A percentile compares a stretch with the other conserved stretches of the same genome.
These are phyloP conservation scores for Cancer borealis DNA, from an alignment of 2,888 invertebrate genomes.

Conservation along the genomic window DNA sequence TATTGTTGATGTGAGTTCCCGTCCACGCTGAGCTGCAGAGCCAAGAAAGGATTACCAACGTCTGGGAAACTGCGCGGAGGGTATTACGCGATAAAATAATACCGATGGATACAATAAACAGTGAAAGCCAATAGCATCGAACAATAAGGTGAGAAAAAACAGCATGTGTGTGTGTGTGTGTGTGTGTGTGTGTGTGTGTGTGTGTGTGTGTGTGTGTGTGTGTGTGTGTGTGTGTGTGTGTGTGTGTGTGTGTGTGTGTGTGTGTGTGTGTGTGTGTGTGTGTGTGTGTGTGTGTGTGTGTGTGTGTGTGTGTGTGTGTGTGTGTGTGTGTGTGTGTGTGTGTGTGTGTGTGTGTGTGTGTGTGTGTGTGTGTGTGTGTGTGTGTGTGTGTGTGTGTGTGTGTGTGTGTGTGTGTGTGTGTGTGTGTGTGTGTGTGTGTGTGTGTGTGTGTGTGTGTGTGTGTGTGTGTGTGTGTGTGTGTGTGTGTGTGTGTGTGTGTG, in stretches of 20 bases:
- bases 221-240: conserved; percentile 27
- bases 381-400: too few species aligned
- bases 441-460: neutral
- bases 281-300: neutral
- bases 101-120: conserved; percentile 27
- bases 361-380: neutral
- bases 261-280: conserved; percentile 26
- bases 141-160: conserved; percentile 10
- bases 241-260: conserved; percentile 26
- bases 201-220: conserved; percentile 32
- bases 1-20: conserved; percentile 18
- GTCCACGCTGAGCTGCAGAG: conserved; percentile 27
- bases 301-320: too few species aligned
- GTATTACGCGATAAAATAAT: conserved; percentile 27
- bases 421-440: too few species aligned
- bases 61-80: conserved; percentile 13
- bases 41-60: conserved; percentile 27
- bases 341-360: conserved; percentile 38
- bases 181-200: conserved; percentile 32
- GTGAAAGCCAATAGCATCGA: conserved; percentile 15
- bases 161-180: neutral
- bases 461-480: neutral
- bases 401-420: too few species aligned
- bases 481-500: too few species aligned
- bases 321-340: too few species aligned